Evolutionary conservation across 2,888 invertebrate species (phyloP).

Genomic region (Orgyia antiqua): DNA sequence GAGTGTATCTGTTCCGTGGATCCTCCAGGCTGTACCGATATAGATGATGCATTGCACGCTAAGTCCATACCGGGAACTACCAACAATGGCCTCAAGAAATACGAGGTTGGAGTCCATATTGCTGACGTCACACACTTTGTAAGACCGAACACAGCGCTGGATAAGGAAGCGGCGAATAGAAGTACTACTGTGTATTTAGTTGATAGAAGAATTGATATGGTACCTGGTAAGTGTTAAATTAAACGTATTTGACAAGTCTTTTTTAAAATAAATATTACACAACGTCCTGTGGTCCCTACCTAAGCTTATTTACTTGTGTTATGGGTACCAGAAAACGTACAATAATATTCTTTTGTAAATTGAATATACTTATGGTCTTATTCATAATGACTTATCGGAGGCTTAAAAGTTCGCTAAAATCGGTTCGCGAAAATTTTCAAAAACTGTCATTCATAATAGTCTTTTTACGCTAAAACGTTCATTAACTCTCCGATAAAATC

Average conservation of each 20-base stretch:
- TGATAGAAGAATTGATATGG: slow-evolving; percentile 95
- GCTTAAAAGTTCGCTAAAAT: no score
- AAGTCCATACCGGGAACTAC: slow-evolving; percentile 80
- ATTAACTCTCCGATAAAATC: no score
- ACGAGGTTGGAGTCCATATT: slow-evolving; percentile 95
- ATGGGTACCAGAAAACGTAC: no score
- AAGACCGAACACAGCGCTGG: slow-evolving; percentile 93
- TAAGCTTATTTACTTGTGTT: no score
- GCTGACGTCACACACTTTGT: slow-evolving; percentile 99
- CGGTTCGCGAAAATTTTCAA: no score
- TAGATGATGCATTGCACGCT: slow-evolving; percentile 98
- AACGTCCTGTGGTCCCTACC: no score
- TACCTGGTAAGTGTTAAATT: slow-evolving; percentile 65
- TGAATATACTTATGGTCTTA: no score
- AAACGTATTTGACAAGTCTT: slow-evolving; percentile 1
- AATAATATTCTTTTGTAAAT: no score
- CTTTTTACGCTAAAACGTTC: no score
- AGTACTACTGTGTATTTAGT: slow-evolving; percentile 98
- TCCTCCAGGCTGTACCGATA: slow-evolving; percentile 99
- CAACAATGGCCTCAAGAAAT: slow-evolving; percentile 37
- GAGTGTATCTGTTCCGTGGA: slow-evolving; percentile 96
- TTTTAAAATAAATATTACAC: no score
- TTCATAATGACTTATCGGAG: no score
- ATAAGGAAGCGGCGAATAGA: slow-evolving; percentile 94
- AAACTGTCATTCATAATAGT: no score